Base-by-base conservation (phyloP, 2,888 invertebrate genomes). In the Macaria notata region DNA sequence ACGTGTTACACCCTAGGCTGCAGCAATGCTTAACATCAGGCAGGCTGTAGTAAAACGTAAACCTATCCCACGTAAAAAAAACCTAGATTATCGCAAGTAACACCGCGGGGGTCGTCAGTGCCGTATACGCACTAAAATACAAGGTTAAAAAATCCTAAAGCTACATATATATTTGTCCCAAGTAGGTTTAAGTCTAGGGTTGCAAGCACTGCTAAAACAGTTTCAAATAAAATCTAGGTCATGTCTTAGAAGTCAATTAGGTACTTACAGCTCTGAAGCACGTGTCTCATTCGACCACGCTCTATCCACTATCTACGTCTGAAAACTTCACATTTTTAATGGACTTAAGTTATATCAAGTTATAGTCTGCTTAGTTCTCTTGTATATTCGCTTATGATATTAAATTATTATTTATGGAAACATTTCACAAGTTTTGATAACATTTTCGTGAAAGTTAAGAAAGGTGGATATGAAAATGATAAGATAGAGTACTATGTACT, bases 291-390 rank as follows among this genome's bases (percentile, higher is more conserved):
- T 42, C 49, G 31, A 31, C 31, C 31, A 42, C 42, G 31, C 42
- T n/a, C 7, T 39, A 9, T 9, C 41, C 7, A 31, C n/a, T 49
- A 49, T 30, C 47, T 38, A 29, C 36, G 50, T 51, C 51, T 51
- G 38, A 45, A 45, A 51, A 45, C 51, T 51, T 51, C 30, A 45
- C 30, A 45, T 51, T 45, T 51, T 50, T 50, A 50, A 50, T 36
- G 41, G 42, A 49, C 19, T 42, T 31, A 48, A 39, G 48, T 48
- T 48, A 30, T 39, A 4, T 36, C 39, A 5, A 39, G 47, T 41
- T 49, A 41, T 49, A 19, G 19, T 19, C 19, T 19, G 19, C 19
- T 19, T 19, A 19, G 19, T 19, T 19, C 19, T 41, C 9, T 42
- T 9, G 19, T 42, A 49, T 8, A 49, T 4, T 41, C 8, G 8